phyloP scores from a whole-genome alignment of 1,140 invertebrate genomes.

The Bombus picipes region DNA sequence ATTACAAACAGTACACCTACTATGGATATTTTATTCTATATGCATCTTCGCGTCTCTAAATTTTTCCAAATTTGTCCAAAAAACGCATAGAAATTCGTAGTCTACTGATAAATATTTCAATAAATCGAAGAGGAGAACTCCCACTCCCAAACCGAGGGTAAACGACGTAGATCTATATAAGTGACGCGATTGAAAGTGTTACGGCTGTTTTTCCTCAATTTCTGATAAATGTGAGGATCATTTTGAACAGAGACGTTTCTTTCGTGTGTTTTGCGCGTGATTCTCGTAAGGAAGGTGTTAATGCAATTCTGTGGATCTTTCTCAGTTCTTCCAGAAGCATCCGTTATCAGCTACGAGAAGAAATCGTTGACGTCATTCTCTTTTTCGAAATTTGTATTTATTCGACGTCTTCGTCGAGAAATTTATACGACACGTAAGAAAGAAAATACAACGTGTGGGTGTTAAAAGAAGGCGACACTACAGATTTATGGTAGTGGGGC shows the following conservation, averaged over 20 bases:
- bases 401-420: neutral
- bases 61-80: too few relatives aligned
- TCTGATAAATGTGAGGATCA: neutral
- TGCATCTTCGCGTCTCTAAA: too few relatives aligned
- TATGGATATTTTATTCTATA: too few relatives aligned
- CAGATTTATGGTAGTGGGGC: constrained; percentile 21
- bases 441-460: neutral
- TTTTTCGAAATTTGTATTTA: neutral
- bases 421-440: neutral
- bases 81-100: too few relatives aligned
- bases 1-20: too few relatives aligned
- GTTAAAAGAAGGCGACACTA: neutral
- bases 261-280: too few relatives aligned
- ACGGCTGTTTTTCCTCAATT: neutral
- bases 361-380: neutral
- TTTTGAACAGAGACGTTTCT: too few relatives aligned
- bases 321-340: neutral
- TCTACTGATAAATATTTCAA: too few relatives aligned
- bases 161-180: constrained; percentile 28
- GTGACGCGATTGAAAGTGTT: neutral
- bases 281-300: too few relatives aligned
- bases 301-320: neutral
- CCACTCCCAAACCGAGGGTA: neutral
- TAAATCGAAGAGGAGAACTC: neutral
- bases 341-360: neutral